Base-by-base conservation (phyloP, 2,888 invertebrate species). In the Anorthoa munda region DNA sequence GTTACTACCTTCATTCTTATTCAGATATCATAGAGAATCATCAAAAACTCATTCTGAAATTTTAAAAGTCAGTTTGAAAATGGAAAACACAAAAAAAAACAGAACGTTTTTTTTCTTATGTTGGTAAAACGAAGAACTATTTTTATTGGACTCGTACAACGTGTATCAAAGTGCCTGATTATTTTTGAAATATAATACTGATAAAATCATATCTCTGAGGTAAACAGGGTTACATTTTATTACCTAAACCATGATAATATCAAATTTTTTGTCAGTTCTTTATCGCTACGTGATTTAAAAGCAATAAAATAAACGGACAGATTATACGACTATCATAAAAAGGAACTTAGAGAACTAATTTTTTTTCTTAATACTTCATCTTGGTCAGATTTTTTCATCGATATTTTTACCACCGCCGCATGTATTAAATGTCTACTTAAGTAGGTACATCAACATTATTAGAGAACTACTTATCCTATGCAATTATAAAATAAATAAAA, bases 181-280 rank as follows among this genome's bases (percentile, higher is more conserved):
- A 72, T 85, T 90, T 92, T 88, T 70, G 75, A 86, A 82, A 79
- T 71, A 60, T 53, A 77, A 84, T 74, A 77, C 75, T 77, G 75
- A 78, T 80, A 71, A 85, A 86, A 88, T 89, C 93, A 93, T 94
- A 94, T 94, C 93, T 90, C 87, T 88, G 87, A 92, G 93, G 93
- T 86, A 90, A 91, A 92, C 94, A 94, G 94, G 94, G 94, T 94
- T 92, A 78, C 61, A 75, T 72, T 70, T 72, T 73, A 73, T 71
- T 61, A 71, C 70, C 46, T 82, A 77, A 77, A 76, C 70, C 81
- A 80, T 31, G 67, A 70, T 66, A 73, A 70, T 66, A 73, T 21
- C 23, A 13, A 63, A 55, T 64, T 39, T 61, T 73, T 68, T 65
- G 59, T 68, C 70, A 78, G 75, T 59, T 63, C n/a, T 69, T 67